These are phyloP conservation scores for Lacanobia oleracea DNA, from an alignment of 2,888 invertebrate species.

Conservation along the genomic window DNA sequence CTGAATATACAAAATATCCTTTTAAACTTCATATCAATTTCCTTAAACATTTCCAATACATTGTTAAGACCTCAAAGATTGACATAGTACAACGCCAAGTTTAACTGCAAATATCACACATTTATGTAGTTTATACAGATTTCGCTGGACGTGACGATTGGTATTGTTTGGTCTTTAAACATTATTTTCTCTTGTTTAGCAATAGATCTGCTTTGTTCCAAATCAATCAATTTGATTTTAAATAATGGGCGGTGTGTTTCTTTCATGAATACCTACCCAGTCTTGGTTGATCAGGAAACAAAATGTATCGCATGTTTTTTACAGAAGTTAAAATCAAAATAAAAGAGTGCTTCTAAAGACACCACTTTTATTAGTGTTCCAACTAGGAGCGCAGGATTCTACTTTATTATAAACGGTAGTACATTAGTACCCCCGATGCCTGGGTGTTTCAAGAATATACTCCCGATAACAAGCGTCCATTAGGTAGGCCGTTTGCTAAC, in stretches of 20 bases:
- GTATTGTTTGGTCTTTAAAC: constrained; percentile 17
- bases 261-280: no score
- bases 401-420: neutral
- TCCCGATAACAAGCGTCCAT: constrained; percentile 17
- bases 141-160: constrained; percentile 32
- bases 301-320: no score
- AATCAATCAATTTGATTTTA: neutral
- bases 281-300: no score
- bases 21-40: neutral
- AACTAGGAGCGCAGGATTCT: neutral
- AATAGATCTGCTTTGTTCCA: neutral
- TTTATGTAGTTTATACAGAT: constrained; percentile 33
- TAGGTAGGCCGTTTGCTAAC: constrained; percentile 1
- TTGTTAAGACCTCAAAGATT: constrained; percentile 31
- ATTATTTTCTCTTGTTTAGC: constrained; percentile 1
- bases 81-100: constrained; percentile 23
- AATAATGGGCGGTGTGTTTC: neutral
- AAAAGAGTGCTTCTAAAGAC: neutral
- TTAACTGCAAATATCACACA: constrained; percentile 47
- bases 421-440: neutral
- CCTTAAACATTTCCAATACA: constrained; percentile 19
- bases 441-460: neutral
- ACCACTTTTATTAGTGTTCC: neutral
- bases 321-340: neutral
- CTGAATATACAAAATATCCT: neutral